These are phyloP conservation scores for Perdita meconis DNA, from an alignment of 2,888 invertebrate genomes.

Conservation along the genomic window DNA sequence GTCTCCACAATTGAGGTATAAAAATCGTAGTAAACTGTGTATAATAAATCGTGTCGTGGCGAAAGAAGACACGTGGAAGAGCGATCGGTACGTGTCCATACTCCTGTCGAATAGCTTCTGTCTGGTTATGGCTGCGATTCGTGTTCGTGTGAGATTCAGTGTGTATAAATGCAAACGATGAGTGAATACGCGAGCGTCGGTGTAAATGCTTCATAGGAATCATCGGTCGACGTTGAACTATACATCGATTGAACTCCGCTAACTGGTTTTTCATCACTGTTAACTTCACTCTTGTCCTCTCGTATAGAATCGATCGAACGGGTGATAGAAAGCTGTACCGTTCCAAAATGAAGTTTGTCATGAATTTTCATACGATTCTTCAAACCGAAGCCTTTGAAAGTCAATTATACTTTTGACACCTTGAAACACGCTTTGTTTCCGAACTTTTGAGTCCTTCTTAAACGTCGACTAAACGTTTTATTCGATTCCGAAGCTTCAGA, in stretches of 20 bases:
- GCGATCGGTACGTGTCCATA: constrained; percentile 58
- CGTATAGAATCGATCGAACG: neutral
- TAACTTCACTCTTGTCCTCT: neutral
- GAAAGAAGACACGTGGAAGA: constrained; percentile 70
- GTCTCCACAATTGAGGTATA: constrained; percentile 66
- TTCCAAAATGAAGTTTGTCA: neutral
- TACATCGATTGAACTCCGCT: constrained; percentile 19
- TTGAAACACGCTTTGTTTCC: no score
- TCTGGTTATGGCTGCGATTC: constrained; percentile 32
- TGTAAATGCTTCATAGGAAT: constrained; percentile 55
- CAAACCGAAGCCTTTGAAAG: neutral
- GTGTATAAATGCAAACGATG: constrained; percentile 60
- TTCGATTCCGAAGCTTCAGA: no score
- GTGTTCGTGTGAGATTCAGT: constrained; percentile 22
- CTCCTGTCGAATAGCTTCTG: constrained; percentile 21
- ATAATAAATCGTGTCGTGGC: constrained; percentile 58
- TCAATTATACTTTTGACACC: neutral
- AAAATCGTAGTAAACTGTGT: constrained; percentile 66
- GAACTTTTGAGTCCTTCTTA: no score
- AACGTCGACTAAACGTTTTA: no score
- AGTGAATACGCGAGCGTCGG: constrained; percentile 55
- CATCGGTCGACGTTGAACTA: constrained; percentile 51
- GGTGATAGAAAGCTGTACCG: neutral
- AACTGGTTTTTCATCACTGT: neutral
- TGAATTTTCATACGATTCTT: neutral